Conservation (phyloP, 2,113 vertebrate genomes). For the Asarcornis scutulata region DNA sequence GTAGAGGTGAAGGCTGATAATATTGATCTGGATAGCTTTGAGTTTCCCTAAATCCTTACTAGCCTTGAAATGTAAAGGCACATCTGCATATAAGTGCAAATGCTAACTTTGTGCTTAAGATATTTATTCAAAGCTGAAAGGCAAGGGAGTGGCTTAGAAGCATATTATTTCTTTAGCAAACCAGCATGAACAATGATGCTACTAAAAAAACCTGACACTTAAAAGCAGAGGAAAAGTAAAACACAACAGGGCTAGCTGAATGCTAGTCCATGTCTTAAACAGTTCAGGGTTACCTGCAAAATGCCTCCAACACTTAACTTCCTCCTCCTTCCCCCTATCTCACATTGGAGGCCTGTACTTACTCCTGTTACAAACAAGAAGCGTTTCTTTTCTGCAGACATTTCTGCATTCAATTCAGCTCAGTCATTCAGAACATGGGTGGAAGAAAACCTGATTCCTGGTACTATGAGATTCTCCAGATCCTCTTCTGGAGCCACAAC, state of each 20-base stretch:
- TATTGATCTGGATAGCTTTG: background rate
- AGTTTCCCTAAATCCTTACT: background rate
- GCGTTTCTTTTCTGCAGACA: background rate
- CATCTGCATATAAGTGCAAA: constrained; percentile 1
- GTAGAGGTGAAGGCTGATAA: background rate
- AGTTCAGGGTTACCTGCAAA: constrained; percentile 4
- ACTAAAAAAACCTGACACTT: background rate
- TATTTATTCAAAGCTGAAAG: constrained; percentile 16
- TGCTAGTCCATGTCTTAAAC: background rate
- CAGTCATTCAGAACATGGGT: background rate
- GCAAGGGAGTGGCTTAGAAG: background rate
- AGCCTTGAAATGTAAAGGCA: constrained; percentile 24
- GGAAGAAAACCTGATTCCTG: background rate
- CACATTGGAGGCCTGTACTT: background rate
- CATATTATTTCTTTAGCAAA: background rate
- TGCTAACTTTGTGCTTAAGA: constrained; percentile 9
- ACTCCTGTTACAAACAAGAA: background rate
- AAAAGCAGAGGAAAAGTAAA: constrained; percentile 10
- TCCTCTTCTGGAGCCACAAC: background rate
- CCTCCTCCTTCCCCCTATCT: background rate
- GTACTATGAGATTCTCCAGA: background rate
- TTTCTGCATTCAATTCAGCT: background rate
- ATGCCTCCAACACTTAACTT: background rate
- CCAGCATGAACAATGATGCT: background rate
- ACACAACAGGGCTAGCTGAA: background rate